Evolutionary conservation across 2,113 vertebrate species (phyloP).

Genomic region (Petrocephalus zakoni): DNA sequence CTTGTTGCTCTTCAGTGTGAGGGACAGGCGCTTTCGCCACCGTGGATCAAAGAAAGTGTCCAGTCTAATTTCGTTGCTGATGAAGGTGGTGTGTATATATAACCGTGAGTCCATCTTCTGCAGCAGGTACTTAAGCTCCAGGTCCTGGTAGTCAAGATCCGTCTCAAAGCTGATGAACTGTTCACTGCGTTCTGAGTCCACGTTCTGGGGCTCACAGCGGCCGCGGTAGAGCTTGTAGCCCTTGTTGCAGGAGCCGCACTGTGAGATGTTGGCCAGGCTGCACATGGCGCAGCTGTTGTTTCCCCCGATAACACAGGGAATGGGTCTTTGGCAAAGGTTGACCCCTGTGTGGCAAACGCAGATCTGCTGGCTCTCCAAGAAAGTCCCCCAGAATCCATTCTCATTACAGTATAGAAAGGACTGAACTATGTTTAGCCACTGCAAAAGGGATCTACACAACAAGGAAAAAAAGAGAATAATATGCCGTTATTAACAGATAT

Average conservation of each 20-base stretch:
- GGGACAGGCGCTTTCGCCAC: slow-evolving; percentile 98
- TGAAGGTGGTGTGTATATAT: slow-evolving; percentile 96
- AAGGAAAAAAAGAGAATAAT: slow-evolving; percentile 1
- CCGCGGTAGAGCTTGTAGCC: slow-evolving; percentile 96
- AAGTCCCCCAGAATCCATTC: slow-evolving; percentile 97
- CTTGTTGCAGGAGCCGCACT: slow-evolving; percentile 98
- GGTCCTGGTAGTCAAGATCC: slow-evolving; percentile 96
- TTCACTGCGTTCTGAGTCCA: slow-evolving; percentile 96
- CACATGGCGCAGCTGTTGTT: slow-evolving; percentile 99
- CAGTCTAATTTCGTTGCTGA: slow-evolving; percentile 96
- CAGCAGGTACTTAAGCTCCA: slow-evolving; percentile 93
- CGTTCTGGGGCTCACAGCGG: slow-evolving; percentile 95
- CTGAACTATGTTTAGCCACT: slow-evolving; percentile 95
- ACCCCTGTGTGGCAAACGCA: slow-evolving; percentile 92
- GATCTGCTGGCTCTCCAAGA: slow-evolving; percentile 91
- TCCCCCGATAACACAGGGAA: slow-evolving; percentile 92
- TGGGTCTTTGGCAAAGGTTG: slow-evolving; percentile 89
- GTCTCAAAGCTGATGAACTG: slow-evolving; percentile 99
- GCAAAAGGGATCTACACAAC: slow-evolving; percentile 81
- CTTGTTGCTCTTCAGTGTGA: slow-evolving; percentile 98
- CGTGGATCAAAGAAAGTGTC: slow-evolving; percentile 97
- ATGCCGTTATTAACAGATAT: slow-evolving; percentile 19
- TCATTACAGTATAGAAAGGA: slow-evolving; percentile 98
- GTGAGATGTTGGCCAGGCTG: slow-evolving; percentile 96
- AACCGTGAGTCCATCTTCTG: slow-evolving; percentile 98